Conservation (phyloP, 2,888 invertebrate genomes). For the Dasypolia templi region DNA sequence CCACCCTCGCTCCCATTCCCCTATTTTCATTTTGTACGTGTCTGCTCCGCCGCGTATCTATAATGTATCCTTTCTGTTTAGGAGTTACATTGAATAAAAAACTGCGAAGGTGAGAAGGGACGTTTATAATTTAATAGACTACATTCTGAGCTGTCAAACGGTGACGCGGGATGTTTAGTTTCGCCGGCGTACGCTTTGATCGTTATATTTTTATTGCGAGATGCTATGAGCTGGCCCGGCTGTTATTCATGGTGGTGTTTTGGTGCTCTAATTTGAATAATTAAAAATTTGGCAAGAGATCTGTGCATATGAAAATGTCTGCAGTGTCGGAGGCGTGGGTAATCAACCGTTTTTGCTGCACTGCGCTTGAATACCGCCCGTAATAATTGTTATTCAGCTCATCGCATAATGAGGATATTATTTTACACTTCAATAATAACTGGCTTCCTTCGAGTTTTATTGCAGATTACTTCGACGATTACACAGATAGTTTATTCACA, state of each 20-base stretch:
- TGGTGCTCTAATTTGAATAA: conserved; percentile 77
- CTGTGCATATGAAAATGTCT: conserved; percentile 71
- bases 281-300: conserved; percentile 81
- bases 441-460: conserved; percentile 62
- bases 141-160: conserved; percentile 81
- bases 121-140: conserved; percentile 85
- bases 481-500: conserved; percentile 50
- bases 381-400: conserved; percentile 73
- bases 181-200: conserved; percentile 67
- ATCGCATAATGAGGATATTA: conserved; percentile 72
- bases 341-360: conserved; percentile 77
- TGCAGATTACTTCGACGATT: conserved; percentile 54
- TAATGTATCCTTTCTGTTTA: conserved; percentile 89
- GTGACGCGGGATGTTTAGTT: conserved; percentile 72
- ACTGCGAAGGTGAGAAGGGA: conserved; percentile 82
- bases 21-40: conserved; percentile 91
- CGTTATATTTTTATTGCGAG: conserved; percentile 68
- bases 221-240: conserved; percentile 59
- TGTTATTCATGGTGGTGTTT: conserved; percentile 70
- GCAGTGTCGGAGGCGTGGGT: conserved; percentile 67
- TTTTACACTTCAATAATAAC: conserved; percentile 72
- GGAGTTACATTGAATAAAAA: conserved; percentile 87
- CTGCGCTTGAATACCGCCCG: conserved; percentile 70
- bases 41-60: conserved; percentile 88
- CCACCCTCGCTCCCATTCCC: conserved; percentile 80